These are phyloP conservation scores for Tetranychus truncatus DNA, from an alignment of 2,888 invertebrate species.

Conservation along the genomic window DNA sequence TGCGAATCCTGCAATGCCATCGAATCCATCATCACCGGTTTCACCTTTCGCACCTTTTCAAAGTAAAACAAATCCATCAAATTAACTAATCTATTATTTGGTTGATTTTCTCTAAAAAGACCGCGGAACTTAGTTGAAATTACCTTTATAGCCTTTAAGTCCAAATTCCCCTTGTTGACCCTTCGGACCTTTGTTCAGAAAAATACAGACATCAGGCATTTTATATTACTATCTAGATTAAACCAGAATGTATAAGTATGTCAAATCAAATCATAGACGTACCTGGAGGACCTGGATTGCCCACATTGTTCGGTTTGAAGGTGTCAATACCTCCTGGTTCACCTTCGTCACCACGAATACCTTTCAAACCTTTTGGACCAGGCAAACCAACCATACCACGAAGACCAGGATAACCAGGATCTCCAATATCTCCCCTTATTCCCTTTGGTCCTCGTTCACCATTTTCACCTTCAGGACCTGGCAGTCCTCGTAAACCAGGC, in stretches of 20 bases:
- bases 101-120: background rate
- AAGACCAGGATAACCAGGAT: conserved; percentile 1
- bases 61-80: background rate
- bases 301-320: conserved; percentile 38
- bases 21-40: background rate
- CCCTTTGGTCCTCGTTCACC: background rate
- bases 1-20: background rate
- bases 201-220: too few relatives aligned
- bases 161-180: too few relatives aligned
- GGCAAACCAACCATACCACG: background rate
- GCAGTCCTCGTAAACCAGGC: background rate
- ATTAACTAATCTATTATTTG: background rate
- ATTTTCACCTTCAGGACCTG: background rate
- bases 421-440: background rate
- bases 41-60: conserved; percentile 17
- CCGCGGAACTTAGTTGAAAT: background rate
- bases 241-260: too few relatives aligned
- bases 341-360: conserved; percentile 24
- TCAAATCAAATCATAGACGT: too few relatives aligned
- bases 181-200: too few relatives aligned
- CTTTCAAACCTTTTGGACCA: conserved; percentile 22
- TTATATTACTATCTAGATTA: too few relatives aligned
- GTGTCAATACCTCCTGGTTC: background rate
- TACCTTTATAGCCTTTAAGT: background rate
- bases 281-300: conserved; percentile 52